phyloP scores from a whole-genome alignment of 1,140 invertebrate species.

The Leptinotarsa undecemlineata region DNA sequence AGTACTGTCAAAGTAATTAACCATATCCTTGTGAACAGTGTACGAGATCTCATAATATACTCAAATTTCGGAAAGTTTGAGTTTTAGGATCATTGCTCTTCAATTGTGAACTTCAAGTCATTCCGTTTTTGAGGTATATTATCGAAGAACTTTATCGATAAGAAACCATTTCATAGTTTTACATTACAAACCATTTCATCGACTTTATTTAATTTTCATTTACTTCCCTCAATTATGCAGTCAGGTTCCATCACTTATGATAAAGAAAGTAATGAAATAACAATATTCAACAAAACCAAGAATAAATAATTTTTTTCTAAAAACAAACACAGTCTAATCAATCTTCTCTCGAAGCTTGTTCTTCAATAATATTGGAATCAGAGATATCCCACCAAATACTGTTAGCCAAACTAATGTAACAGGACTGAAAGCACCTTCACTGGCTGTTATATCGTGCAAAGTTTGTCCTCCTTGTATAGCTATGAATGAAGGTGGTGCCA shows the following conservation, averaged over 20 bases:
- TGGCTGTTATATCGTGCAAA: constrained; percentile 88
- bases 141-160: too few relatives aligned
- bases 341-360: constrained; percentile 29
- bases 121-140: too few relatives aligned
- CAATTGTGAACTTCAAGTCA: too few relatives aligned
- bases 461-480: constrained; percentile 98
- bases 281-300: not conserved
- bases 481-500: constrained; percentile 96
- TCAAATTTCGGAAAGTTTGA: too few relatives aligned
- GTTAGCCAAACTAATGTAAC: constrained; percentile 79
- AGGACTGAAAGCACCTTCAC: constrained; percentile 88
- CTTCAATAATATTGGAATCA: constrained; percentile 91
- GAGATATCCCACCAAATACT: constrained; percentile 78
- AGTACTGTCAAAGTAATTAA: too few relatives aligned
- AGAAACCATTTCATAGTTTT: too few relatives aligned
- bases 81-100: too few relatives aligned
- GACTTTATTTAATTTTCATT: too few relatives aligned
- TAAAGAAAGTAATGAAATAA: not conserved
- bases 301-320: not conserved
- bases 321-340: constrained; percentile 7
- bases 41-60: too few relatives aligned
- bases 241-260: not conserved
- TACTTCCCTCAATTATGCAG: too few relatives aligned
- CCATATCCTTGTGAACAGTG: too few relatives aligned
- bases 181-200: too few relatives aligned